A percentile compares a stretch with the other conserved stretches of the same genome.
Conservation (phyloP, 37 sponge, comb jelly and placozoan genomes). For the Corticium candelabrum region DNA sequence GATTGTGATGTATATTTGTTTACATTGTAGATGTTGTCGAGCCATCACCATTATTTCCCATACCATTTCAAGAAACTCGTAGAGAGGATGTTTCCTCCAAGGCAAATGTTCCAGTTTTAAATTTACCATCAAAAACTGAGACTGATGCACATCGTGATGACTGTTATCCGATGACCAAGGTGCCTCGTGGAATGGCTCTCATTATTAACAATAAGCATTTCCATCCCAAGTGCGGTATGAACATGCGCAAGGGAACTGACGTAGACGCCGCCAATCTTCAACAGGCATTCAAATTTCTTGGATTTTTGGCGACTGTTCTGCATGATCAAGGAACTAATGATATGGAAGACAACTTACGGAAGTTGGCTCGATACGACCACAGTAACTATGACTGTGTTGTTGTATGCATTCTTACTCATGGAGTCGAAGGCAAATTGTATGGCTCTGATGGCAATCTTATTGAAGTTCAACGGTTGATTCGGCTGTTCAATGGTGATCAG, state of each 20-base stretch:
- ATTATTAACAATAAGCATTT: conserved; percentile 71
- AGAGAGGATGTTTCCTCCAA: background rate
- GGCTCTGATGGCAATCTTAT: conserved; percentile 73
- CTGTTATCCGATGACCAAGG: conserved; percentile 45
- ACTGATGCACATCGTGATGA: background rate
- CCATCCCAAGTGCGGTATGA: conserved; percentile 18
- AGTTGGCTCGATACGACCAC: conserved; percentile 28
- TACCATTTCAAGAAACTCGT: background rate
- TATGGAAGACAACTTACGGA: background rate
- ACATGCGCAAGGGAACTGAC: conserved; percentile 43
- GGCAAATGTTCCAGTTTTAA: background rate
- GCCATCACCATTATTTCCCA: too few species aligned
- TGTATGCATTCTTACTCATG: conserved; percentile 61
- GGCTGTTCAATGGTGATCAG: background rate
- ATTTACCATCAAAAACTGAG: background rate
- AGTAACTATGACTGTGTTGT: conserved; percentile 41
- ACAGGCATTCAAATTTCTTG: conserved; percentile 27
- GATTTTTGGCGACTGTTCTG: background rate
- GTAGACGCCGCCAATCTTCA: conserved; percentile 46
- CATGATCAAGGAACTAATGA: conserved; percentile 7
- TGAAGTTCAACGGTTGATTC: conserved; percentile 36
- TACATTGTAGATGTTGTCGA: too few species aligned
- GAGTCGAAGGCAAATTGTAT: conserved; percentile 52
- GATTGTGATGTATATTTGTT: too few species aligned
- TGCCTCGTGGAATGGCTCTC: conserved; percentile 62